Evolutionary conservation across 2,113 vertebrate species (phyloP), one percentile per base, ranked within the genome.

Genomic region (Chinchilla lanigera): DNA sequence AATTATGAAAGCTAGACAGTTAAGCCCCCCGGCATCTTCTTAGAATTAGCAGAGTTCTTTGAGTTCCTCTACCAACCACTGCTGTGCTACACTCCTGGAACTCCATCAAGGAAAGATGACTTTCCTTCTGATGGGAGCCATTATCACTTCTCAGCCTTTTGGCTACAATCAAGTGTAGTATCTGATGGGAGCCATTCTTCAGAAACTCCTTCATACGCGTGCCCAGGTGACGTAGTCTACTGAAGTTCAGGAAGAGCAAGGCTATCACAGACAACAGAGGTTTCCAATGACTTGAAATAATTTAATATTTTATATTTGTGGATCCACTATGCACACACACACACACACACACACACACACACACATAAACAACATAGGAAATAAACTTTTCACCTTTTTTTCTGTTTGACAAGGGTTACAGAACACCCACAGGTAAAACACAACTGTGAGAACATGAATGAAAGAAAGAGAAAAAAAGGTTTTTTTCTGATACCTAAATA

Each of bases 61-160:
- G 1, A 14, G 38, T 60, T 71, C 28, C 30, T 0, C 80, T 44
- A 5, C 10, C 30, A 1, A 52, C 61, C 35, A 13, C 50, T 54
- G 4, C 1, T 60, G 4, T 28, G 10, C 38, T 35, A 1, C 20
- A 1, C 28, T 1, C 8, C 1, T 16, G 22, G 41, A 1, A 22
- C 17, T 7, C 16, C 56, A 38, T 67, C 2, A 6, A 35, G 13
- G 47, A 12, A 67, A 50, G 19, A 52, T 38, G 52, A 17, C 41
- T 63, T 71, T 58, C 58, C 47, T 19, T 4, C 20, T 75, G 80
- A 61, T 26, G 9, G 38, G n/a, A 65, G 17, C 9, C 26, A 20
- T 61, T 69, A n/a, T n/a, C n/a, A n/a, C n/a, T n/a, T n/a, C n/a
- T n/a, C n/a, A n/a, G n/a, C n/a, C n/a, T n/a, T n/a, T n/a, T n/a